Conservation (phyloP, 2,888 invertebrate species). For the Volucella bombylans region DNA sequence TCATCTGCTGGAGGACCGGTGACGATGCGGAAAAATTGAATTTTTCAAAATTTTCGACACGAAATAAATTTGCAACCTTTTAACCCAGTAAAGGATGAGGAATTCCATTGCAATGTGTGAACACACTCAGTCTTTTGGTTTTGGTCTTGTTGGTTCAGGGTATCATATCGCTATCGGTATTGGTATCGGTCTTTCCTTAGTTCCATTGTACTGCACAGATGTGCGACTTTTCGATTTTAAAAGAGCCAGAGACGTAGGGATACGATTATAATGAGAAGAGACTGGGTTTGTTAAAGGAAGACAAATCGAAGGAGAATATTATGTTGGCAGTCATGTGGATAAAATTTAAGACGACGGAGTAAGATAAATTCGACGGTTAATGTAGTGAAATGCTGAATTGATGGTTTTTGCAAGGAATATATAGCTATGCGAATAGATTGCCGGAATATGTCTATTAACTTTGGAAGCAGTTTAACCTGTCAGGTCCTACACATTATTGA, state of each 20-base stretch:
- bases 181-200: background rate
- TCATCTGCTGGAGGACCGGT: constrained; percentile 27
- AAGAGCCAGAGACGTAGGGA: background rate
- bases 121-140: background rate
- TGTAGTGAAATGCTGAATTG: constrained; percentile 1
- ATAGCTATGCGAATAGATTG: too few species aligned
- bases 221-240: constrained; percentile 22
- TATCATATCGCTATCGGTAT: constrained; percentile 9
- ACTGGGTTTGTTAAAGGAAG: constrained; percentile 50
- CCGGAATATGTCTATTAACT: too few species aligned
- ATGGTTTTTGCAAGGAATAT: constrained; percentile 1
- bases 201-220: constrained; percentile 49
- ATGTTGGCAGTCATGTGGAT: constrained; percentile 58
- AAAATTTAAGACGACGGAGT: constrained; percentile 47
- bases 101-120: constrained; percentile 52
- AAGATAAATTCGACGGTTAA: constrained; percentile 39
- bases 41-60: constrained; percentile 69
- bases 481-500: too few species aligned
- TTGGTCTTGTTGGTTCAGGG: too few species aligned
- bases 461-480: too few species aligned
- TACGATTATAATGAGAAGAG: constrained; percentile 37
- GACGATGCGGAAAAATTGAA: constrained; percentile 64
- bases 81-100: constrained; percentile 63
- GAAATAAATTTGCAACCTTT: constrained; percentile 74
- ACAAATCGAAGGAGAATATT: constrained; percentile 60